A percentile compares a stretch with the other conserved stretches of the same genome.
Conservation (phyloP, 2,797 vertebrate species). For the Cryptoprocta ferox region DNA sequence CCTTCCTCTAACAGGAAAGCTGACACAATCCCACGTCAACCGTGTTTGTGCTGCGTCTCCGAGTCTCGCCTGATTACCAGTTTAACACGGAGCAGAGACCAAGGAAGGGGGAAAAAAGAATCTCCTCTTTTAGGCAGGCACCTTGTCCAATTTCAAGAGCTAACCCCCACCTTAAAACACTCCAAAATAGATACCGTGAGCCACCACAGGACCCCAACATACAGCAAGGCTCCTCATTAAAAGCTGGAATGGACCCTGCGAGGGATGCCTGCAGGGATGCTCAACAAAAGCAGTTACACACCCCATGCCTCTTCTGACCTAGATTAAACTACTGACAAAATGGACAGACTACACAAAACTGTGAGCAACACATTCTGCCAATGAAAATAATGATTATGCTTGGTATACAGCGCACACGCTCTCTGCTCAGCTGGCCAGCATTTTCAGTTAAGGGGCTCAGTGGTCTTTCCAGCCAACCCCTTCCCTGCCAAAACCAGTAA, state of each 20-base stretch:
- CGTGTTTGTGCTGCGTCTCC: slow-evolving; percentile 58
- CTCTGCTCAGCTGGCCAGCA: slow-evolving; percentile 70
- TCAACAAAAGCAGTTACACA: slow-evolving; percentile 57
- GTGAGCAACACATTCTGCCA: slow-evolving; percentile 57
- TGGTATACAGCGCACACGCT: slow-evolving; percentile 60
- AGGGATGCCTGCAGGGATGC: slow-evolving; percentile 62
- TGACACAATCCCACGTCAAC: slow-evolving; percentile 48
- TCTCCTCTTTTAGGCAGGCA: slow-evolving; percentile 61
- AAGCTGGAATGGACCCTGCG: slow-evolving; percentile 64
- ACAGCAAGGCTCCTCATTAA: slow-evolving; percentile 81
- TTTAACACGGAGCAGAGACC: slow-evolving; percentile 65
- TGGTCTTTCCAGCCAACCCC: slow-evolving; percentile 35
- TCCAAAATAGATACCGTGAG: slow-evolving; percentile 64
- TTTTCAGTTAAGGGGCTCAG: slow-evolving; percentile 66
- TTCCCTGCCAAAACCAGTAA: slow-evolving; percentile 74
- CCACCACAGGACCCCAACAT: slow-evolving; percentile 67
- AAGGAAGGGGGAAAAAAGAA: not conserved
- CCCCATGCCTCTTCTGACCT: slow-evolving; percentile 79
- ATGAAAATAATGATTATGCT: slow-evolving; percentile 72
- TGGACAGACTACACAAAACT: slow-evolving; percentile 79
- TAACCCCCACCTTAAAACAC: slow-evolving; percentile 62
- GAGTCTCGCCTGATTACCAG: slow-evolving; percentile 73
- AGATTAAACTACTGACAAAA: slow-evolving; percentile 80
- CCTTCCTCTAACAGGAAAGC: slow-evolving; percentile 50
- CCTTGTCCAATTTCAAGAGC: slow-evolving; percentile 67